phyloP scores from a whole-genome alignment of 2,113 vertebrate genomes.

The Loxodonta africana region DNA sequence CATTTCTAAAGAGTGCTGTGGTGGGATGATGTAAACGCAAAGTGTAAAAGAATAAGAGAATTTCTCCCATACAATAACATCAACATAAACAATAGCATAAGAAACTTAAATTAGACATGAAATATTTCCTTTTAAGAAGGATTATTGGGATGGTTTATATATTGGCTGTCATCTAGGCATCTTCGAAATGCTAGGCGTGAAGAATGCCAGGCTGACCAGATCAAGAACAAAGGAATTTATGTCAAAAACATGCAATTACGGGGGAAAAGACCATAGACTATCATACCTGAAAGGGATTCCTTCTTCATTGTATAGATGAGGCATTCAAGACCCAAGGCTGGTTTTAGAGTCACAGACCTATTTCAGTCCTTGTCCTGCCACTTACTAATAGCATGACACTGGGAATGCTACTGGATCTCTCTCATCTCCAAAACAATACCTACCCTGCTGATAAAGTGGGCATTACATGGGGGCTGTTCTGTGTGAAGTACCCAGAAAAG shows the following conservation, averaged over 20 bases:
- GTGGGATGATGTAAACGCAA: not conserved
- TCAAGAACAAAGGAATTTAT: not conserved
- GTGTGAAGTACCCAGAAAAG: not conserved
- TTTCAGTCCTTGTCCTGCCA: not conserved
- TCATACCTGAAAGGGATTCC: not conserved
- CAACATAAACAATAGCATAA: too few species aligned
- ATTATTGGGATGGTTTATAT: too few species aligned
- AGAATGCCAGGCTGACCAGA: too few species aligned
- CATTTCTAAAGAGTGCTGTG: not conserved
- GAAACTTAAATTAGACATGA: too few species aligned
- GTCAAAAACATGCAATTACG: not conserved
- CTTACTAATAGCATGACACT: not conserved
- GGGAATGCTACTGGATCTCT: not conserved
- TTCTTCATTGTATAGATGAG: not conserved
- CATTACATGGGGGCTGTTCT: not conserved
- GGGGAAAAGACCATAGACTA: not conserved
- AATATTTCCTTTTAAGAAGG: too few species aligned
- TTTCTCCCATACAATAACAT: not conserved
- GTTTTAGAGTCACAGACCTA: not conserved
- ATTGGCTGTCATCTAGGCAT: too few species aligned
- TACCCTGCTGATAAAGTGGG: not conserved
- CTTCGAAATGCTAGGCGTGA: too few species aligned
- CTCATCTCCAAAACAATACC: not conserved
- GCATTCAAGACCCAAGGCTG: not conserved
- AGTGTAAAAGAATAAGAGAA: not conserved